A percentile compares a stretch with the other conserved stretches of the same genome.
These are phyloP conservation scores for Chrysolina haemoptera DNA, from an alignment of 2,888 invertebrate species.

Conservation along the genomic window DNA sequence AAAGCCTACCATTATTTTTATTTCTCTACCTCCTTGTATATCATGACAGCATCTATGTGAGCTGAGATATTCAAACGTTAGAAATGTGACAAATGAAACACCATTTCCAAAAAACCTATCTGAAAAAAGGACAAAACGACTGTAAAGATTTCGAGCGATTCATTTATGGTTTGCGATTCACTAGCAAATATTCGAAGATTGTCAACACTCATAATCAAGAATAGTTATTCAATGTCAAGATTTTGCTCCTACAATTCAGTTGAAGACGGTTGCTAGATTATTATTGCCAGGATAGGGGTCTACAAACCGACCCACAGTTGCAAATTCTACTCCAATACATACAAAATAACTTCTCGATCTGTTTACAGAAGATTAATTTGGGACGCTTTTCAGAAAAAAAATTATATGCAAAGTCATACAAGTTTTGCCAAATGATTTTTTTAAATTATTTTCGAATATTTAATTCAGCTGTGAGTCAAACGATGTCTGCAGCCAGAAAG, in stretches of 20 bases:
- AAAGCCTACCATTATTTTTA: not conserved
- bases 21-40: not conserved
- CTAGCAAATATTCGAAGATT: no score
- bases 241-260: no score
- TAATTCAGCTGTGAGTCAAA: not conserved
- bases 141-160: no score
- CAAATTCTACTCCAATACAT: not conserved
- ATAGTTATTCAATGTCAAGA: no score
- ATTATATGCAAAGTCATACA: not conserved
- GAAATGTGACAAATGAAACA: no score
- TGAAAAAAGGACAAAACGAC: no score
- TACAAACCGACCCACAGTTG: not conserved
- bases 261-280: not conserved
- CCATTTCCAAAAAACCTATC: no score
- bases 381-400: not conserved
- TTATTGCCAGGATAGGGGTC: not conserved
- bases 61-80: not conserved
- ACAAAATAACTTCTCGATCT: not conserved
- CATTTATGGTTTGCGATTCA: no score
- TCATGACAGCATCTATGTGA: no score
- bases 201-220: no score
- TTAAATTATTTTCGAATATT: not conserved
- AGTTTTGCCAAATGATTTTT: not conserved
- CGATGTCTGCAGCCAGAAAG: not conserved
- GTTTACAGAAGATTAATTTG: not conserved